Percentiles rank a stretch among this genome's conserved stretches.
Evolutionary conservation across 2,888 invertebrate genomes (phyloP).

Genomic region (Meandrusa payeni): DNA sequence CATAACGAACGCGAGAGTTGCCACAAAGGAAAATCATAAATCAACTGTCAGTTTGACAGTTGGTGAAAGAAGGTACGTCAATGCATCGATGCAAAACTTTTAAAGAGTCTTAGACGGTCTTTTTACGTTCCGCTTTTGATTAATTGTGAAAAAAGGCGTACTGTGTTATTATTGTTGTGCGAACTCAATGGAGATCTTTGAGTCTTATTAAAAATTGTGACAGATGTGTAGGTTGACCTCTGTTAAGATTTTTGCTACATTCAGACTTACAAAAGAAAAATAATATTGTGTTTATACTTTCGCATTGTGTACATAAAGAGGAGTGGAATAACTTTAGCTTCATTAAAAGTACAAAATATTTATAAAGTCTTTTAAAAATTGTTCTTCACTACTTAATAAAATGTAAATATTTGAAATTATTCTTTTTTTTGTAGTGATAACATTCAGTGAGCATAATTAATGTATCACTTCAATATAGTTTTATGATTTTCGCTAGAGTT

Average conservation of each 20-base stretch:
- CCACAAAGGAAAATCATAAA: slow-evolving; percentile 75
- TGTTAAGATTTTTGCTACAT: slow-evolving; percentile 30
- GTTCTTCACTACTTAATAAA: no score
- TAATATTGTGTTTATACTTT: slow-evolving; percentile 1
- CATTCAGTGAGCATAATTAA: no score
- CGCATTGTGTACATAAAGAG: neutral
- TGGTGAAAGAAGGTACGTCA: slow-evolving; percentile 72
- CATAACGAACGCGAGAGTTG: slow-evolving; percentile 68
- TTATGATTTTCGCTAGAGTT: no score
- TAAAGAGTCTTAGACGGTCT: slow-evolving; percentile 52
- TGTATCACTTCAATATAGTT: no score
- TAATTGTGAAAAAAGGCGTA: slow-evolving; percentile 50
- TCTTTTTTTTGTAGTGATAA: no score
- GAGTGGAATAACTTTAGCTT: no score
- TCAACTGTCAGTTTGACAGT: slow-evolving; percentile 74
- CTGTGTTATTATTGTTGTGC: slow-evolving; percentile 22
- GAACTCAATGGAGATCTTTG: slow-evolving; percentile 46
- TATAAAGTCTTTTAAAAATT: no score
- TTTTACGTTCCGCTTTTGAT: slow-evolving; percentile 54
- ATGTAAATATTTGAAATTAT: no score
- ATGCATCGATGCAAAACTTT: slow-evolving; percentile 75
- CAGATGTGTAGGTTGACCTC: slow-evolving; percentile 30
- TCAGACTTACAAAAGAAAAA: slow-evolving; percentile 6
- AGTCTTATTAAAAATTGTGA: slow-evolving; percentile 34
- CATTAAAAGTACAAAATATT: no score